Evolutionary conservation across 2,113 vertebrate species (phyloP).

Genomic region (Hystrix brachyura): DNA sequence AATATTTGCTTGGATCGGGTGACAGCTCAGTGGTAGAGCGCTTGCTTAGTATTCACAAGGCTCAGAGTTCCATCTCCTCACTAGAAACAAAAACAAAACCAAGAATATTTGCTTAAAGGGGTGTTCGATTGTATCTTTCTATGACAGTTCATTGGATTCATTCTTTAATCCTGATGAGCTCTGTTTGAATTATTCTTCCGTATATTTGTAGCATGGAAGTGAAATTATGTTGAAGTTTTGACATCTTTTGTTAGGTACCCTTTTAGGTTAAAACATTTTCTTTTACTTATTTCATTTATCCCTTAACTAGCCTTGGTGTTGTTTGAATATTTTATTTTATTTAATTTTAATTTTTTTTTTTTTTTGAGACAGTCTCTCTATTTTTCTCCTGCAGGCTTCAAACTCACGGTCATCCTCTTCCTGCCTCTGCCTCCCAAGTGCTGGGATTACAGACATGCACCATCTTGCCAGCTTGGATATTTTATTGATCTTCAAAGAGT

Average conservation of each 20-base stretch:
- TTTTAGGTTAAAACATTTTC: not conserved
- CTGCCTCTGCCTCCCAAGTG: not conserved
- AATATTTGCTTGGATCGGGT: not conserved
- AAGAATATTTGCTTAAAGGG: slow-evolving; percentile 7
- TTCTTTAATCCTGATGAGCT: not conserved
- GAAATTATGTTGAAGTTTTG: not conserved
- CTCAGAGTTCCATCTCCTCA: not conserved
- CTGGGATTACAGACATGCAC: not conserved
- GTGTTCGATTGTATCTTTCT: not conserved
- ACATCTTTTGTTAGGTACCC: not conserved
- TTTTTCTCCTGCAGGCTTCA: not conserved
- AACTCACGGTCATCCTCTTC: not conserved
- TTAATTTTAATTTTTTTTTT: not conserved
- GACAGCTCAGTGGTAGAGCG: not conserved
- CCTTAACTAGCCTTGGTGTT: not conserved
- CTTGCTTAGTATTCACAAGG: not conserved
- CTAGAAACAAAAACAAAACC: not conserved
- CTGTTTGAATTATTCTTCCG: not conserved
- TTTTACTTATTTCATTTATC: not conserved
- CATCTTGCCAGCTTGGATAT: not conserved
- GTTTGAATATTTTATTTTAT: not conserved
- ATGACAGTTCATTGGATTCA: not conserved
- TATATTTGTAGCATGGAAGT: not conserved
- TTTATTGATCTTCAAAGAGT: not conserved
- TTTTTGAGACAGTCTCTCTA: not conserved